A percentile compares a stretch with the other conserved stretches of the same genome.
Conservation (phyloP, 2,888 invertebrate species). For the Trissolcus brochymenae region DNA sequence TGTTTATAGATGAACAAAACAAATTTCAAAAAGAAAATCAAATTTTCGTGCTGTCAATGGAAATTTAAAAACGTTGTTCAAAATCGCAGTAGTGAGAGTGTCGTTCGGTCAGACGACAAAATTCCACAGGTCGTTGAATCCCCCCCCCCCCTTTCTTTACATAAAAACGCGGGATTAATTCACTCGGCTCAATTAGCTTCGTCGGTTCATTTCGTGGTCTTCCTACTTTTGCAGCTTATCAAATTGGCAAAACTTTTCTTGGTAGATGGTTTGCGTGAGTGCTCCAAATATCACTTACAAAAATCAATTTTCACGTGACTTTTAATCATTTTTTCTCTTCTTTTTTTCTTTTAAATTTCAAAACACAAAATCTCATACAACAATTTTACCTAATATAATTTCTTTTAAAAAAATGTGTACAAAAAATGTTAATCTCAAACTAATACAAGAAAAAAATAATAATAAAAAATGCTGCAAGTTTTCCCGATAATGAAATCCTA, state of each 20-base stretch:
- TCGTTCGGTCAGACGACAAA: conserved; percentile 38
- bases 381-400: too few relatives aligned
- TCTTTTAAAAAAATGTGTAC: too few relatives aligned
- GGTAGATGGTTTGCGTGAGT: conserved; percentile 25
- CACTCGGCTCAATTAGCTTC: conserved; percentile 39
- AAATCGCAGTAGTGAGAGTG: conserved; percentile 32
- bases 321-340: too few relatives aligned
- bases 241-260: conserved; percentile 30
- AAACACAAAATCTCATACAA: too few relatives aligned
- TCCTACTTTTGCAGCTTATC: conserved; percentile 39
- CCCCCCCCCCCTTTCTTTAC: not conserved
- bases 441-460: too few relatives aligned
- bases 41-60: not conserved
- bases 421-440: too few relatives aligned
- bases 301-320: too few relatives aligned
- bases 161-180: conserved; percentile 40
- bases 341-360: too few relatives aligned
- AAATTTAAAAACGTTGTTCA: conserved; percentile 2
- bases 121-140: conserved; percentile 17
- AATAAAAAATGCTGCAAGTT: too few relatives aligned
- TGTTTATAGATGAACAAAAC: too few relatives aligned
- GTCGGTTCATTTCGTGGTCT: conserved; percentile 38
- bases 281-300: not conserved
- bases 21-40: too few relatives aligned
- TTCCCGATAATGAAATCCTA: too few relatives aligned